Evolutionary conservation across 2,797 vertebrate species (phyloP), one percentile per base, ranked within the genome.

Genomic region (Lacerta viridis): DNA sequence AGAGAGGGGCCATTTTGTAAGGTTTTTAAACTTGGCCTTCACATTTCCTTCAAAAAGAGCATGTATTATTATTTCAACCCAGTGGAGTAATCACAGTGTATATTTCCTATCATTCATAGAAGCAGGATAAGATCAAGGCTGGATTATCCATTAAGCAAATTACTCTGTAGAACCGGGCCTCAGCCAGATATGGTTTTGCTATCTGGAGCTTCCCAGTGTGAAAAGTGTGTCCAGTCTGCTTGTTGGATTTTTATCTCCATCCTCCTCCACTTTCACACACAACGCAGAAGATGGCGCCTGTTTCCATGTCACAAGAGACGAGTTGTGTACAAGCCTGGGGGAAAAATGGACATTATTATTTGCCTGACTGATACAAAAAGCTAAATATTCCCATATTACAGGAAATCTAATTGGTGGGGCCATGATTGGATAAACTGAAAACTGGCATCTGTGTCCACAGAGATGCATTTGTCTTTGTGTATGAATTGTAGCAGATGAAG

Each of bases 131-230:
- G 69, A 50, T 80, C 68, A 66, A 61, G 77, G 69, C 59, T 80
- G n/a, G 77, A 72, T 80, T 80, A 85, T 74, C 41, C 13, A 50
- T 85, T 72, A 84, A 88, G 27, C 66, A 83, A 55, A 79, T 41
- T 80, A 80, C 72, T 72, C 36, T 85, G 41, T 25, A 50, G 25
- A 83, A 39, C 10, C 25, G 17, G 64, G 61, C 27, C 20, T 15
- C 64, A n/a, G n/a, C 29, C 83, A 85, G 81, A 75, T 81, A 68
- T 85, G 69, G 29, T 80, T 83, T 68, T 85, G 41, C 29, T 29
- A 11, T 80, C 29, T 74, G 78, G 50, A 20, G 17, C n/a, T 36
- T 89, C 20, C 36, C 33, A 23, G 23, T 66, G 10, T 85, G 88
- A 46, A 75, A 41, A 85, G 69, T 43, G 76, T 55, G 72, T 64